Percentiles rank a stretch among this genome's conserved stretches.
phyloP scores from a whole-genome alignment of 2,797 vertebrate species.

The Alca torda region DNA sequence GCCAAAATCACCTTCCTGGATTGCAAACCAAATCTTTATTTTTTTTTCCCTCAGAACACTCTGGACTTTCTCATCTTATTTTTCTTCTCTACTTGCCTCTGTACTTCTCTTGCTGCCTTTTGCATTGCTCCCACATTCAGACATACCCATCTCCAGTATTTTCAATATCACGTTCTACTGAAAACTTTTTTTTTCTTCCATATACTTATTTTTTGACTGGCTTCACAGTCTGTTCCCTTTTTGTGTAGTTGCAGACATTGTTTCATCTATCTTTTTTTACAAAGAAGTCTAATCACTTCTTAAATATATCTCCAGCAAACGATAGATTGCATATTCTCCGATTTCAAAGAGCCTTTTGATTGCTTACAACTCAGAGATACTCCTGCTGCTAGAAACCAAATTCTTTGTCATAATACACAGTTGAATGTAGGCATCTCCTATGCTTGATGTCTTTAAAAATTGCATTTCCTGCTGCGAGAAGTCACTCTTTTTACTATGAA shows the following conservation, averaged over 20 bases:
- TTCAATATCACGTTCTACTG: background rate
- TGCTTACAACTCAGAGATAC: constrained; percentile 8
- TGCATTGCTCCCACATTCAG: background rate
- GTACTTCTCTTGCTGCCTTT: background rate
- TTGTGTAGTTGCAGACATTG: background rate
- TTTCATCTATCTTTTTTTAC: background rate
- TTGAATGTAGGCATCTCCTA: constrained; percentile 14
- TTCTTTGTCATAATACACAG: constrained; percentile 37
- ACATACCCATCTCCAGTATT: background rate
- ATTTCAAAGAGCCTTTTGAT: constrained; percentile 22
- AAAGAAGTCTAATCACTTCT: constrained; percentile 6
- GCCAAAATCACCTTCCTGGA: background rate
- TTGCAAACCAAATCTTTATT: background rate
- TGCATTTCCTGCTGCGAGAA: constrained; percentile 28
- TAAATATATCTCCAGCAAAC: background rate
- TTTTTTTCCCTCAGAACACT: background rate
- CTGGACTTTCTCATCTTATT: background rate
- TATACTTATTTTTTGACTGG: background rate
- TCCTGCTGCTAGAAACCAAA: constrained; percentile 41
- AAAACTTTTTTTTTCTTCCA: background rate
- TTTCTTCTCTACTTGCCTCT: background rate
- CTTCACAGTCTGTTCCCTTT: background rate
- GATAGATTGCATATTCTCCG: background rate
- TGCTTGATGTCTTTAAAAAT: constrained; percentile 38
- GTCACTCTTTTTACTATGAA: constrained; percentile 30